These are phyloP conservation scores for Tribolium castaneum DNA, from an alignment of 1,140 invertebrate species.

Conservation along the genomic window DNA sequence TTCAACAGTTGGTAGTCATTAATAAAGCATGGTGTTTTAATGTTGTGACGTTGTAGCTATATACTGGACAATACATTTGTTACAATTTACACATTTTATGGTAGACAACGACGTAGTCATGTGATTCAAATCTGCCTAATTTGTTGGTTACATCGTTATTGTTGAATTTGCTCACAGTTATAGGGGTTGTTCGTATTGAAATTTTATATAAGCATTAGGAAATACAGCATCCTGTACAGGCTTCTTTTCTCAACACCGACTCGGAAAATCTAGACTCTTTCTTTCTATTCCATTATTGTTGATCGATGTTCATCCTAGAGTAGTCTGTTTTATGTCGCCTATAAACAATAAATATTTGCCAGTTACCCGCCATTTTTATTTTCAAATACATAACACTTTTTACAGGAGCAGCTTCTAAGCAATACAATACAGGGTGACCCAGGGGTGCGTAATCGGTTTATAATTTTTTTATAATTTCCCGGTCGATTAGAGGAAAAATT, in stretches of 20 bases:
- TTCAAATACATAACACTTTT: too few relatives aligned
- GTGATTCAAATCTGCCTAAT: conserved; percentile 42
- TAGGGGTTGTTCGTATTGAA: conserved; percentile 31
- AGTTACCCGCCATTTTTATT: background rate
- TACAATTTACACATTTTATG: conserved; percentile 38
- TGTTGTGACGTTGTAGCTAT: conserved; percentile 36
- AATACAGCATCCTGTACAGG: conserved; percentile 8
- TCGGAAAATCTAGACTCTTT: conserved; percentile 20
- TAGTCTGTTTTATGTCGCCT: conserved; percentile 29
- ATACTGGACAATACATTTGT: conserved; percentile 42
- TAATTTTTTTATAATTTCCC: too few relatives aligned
- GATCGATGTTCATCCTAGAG: conserved; percentile 23
- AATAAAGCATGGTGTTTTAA: conserved; percentile 31
- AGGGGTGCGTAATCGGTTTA: too few relatives aligned
- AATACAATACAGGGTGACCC: too few relatives aligned
- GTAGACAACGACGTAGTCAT: conserved; percentile 41
- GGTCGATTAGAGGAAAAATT: too few relatives aligned
- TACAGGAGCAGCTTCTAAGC: too few relatives aligned
- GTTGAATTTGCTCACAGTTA: conserved; percentile 30
- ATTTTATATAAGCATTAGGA: conserved; percentile 13
- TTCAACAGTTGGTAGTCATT: conserved; percentile 8
- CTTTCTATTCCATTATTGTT: conserved; percentile 6
- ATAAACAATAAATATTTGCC: conserved; percentile 35
- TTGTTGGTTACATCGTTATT: conserved; percentile 35
- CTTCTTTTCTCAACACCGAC: conserved; percentile 7